Conservation (phyloP, 2,888 invertebrate genomes). For the Tachina grossa region DNA sequence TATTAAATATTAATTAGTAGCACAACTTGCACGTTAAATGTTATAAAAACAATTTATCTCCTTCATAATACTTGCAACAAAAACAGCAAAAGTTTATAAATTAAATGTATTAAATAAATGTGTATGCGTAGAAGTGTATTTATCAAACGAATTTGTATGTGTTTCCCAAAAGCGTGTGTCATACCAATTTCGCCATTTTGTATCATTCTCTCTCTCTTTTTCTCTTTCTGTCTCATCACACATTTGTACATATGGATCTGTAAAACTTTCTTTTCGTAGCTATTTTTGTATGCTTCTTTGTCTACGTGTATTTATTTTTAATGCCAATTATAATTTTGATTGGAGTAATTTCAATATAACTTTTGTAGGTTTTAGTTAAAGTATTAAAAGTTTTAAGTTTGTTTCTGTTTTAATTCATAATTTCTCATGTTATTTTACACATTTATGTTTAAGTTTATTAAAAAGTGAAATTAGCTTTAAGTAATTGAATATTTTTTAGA, state of each 20-base stretch:
- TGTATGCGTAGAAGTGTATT: conserved; percentile 28
- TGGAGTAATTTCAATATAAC: neutral
- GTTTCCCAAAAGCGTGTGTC: neutral
- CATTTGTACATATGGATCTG: neutral
- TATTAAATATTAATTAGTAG: conserved; percentile 1
- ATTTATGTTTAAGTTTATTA: too few relatives aligned
- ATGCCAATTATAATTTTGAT: neutral
- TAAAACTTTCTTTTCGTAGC: neutral
- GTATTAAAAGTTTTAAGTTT: neutral
- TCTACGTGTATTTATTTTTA: neutral
- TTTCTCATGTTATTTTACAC: too few relatives aligned
- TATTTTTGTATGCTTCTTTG: neutral
- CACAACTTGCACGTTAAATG: conserved; percentile 40
- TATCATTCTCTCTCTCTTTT: neutral
- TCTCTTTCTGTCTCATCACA: neutral
- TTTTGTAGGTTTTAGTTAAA: neutral
- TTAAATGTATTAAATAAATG: neutral
- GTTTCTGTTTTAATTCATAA: too few relatives aligned
- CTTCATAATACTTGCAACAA: conserved; percentile 22
- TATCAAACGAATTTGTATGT: neutral
- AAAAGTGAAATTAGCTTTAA: too few relatives aligned
- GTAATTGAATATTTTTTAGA: neutral
- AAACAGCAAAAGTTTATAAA: neutral
- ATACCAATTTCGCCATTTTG: neutral
- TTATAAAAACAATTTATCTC: neutral